phyloP scores from a whole-genome alignment of 2,113 vertebrate genomes.

The Sterrhoptilus dennistouni region DNA sequence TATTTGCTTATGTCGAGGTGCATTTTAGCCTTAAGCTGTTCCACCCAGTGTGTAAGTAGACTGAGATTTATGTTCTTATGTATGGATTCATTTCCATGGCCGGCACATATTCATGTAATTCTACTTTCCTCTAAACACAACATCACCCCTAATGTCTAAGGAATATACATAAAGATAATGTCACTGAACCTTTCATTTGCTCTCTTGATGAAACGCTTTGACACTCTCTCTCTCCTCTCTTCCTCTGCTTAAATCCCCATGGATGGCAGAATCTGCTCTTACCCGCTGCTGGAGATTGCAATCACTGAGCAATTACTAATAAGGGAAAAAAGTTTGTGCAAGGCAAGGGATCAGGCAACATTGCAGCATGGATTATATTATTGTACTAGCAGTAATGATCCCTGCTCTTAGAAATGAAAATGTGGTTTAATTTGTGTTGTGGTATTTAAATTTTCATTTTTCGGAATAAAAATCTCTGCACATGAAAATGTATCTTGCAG shows the following conservation, averaged over 20 bases:
- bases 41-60: background rate
- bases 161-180: conserved; percentile 38
- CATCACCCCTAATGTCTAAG: conserved; percentile 1
- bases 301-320: conserved; percentile 42
- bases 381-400: conserved; percentile 38
- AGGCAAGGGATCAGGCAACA: conserved; percentile 17
- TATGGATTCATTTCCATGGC: conserved; percentile 37
- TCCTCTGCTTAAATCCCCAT: background rate
- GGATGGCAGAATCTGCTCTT: conserved; percentile 14
- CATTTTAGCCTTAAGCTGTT: background rate
- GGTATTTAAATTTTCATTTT: conserved; percentile 71
- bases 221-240: background rate
- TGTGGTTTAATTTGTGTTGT: conserved; percentile 71
- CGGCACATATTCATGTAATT: background rate
- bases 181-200: conserved; percentile 49
- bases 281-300: background rate
- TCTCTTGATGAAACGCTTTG: conserved; percentile 48
- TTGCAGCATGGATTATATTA: conserved; percentile 9
- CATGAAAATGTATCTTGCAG: conserved; percentile 66
- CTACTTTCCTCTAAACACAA: conserved; percentile 45
- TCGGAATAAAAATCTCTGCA: conserved; percentile 66
- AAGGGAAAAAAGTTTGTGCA: conserved; percentile 39
- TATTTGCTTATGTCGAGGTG: conserved; percentile 11
- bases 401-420: conserved; percentile 61
- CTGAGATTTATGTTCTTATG: background rate